Conservation (phyloP, 2,888 invertebrate species). For the Eudemis profundana region DNA sequence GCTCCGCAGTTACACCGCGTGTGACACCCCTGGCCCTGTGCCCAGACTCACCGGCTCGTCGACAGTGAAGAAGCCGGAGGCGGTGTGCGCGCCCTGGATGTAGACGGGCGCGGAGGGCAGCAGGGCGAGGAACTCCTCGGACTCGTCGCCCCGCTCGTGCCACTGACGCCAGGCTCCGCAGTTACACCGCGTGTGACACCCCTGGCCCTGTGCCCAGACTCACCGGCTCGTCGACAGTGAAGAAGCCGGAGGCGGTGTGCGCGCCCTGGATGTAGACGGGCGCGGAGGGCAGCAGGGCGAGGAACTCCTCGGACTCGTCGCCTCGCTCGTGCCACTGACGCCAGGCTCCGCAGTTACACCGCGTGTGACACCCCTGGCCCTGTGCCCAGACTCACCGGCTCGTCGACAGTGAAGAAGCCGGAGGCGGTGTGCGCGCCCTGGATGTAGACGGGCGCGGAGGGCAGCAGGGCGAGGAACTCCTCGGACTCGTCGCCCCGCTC, state of each 20-base stretch:
- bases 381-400: background rate
- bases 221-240: background rate
- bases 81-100: background rate
- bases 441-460: background rate
- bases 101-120: background rate
- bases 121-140: constrained; percentile 82
- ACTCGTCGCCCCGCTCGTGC: background rate
- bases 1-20: too few species aligned
- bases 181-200: background rate
- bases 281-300: background rate
- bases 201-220: background rate
- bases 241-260: background rate
- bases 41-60: constrained; percentile 86
- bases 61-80: background rate
- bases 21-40: background rate
- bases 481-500: background rate
- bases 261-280: background rate
- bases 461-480: background rate
- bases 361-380: background rate
- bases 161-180: too few species aligned
- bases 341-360: background rate
- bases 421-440: background rate
- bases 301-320: background rate
- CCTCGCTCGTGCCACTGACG: too few species aligned
- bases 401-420: background rate